These are phyloP conservation scores for Crypturellus undulatus DNA, from an alignment of 2,113 vertebrate species.

Conservation along the genomic window DNA sequence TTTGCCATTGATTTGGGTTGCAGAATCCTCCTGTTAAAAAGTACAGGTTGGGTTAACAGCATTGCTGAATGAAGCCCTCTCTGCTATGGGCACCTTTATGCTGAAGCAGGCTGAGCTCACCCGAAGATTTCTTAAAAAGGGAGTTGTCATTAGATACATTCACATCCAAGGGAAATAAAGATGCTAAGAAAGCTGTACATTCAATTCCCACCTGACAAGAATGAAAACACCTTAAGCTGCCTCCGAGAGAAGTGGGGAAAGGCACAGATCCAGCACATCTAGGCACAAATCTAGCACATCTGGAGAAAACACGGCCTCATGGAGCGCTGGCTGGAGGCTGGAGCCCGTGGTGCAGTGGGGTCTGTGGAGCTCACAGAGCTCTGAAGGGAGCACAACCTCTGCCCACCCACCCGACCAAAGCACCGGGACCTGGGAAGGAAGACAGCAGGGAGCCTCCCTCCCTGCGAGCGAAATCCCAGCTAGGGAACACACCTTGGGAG, in stretches of 20 bases:
- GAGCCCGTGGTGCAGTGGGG: background rate
- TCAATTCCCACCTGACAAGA: background rate
- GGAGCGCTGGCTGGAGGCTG: background rate
- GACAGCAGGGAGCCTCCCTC: background rate
- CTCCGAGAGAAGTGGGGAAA: background rate
- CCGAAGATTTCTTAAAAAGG: fast-evolving
- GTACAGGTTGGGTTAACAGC: background rate
- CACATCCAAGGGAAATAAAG: too few species aligned
- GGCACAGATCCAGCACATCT: fast-evolving
- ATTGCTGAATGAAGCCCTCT: background rate
- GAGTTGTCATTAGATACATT: background rate
- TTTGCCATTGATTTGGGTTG: background rate
- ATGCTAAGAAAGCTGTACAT: background rate
- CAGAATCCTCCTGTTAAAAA: background rate
- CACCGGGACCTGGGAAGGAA: background rate
- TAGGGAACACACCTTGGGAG: background rate
- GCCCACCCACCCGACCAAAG: background rate
- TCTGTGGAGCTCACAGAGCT: background rate
- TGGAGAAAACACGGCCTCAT: background rate
- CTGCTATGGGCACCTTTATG: background rate
- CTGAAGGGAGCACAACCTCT: background rate
- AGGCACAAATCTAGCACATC: background rate
- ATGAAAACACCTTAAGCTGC: background rate
- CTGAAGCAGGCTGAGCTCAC: background rate
- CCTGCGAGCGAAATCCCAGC: background rate